Evolutionary conservation across 2,113 vertebrate species (phyloP).

Genomic region (Nycticebus coucang): DNA sequence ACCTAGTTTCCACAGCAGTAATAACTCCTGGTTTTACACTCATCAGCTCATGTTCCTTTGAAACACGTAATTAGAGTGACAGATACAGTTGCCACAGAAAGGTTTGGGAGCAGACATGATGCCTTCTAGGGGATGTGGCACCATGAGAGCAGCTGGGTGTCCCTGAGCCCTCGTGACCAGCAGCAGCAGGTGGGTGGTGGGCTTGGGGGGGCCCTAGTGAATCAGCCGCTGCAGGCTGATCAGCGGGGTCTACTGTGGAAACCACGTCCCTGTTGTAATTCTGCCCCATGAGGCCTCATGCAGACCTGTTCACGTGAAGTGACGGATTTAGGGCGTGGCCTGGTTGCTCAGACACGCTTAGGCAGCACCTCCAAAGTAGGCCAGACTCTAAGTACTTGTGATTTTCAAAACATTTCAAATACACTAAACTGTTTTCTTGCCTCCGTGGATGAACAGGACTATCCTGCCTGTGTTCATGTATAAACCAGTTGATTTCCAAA

Average conservation of each 20-base stretch:
- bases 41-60: slow-evolving; percentile 33
- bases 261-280: neutral
- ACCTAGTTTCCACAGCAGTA: slow-evolving; percentile 52
- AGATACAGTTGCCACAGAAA: neutral
- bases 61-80: slow-evolving; percentile 23
- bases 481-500: neutral
- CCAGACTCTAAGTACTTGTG: neutral
- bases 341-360: neutral
- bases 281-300: neutral
- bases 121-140: neutral
- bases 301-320: neutral
- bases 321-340: neutral
- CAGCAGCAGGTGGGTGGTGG: too few relatives aligned
- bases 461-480: neutral
- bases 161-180: neutral
- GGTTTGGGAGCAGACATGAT: neutral
- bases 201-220: neutral
- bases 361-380: neutral
- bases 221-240: neutral
- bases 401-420: neutral
- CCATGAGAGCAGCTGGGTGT: neutral
- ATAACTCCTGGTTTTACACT: neutral
- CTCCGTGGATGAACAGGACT: neutral
- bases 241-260: neutral
- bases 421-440: neutral